Evolutionary conservation across 2,797 vertebrate genomes (phyloP).

Genomic region (Pteropus rufus): DNA sequence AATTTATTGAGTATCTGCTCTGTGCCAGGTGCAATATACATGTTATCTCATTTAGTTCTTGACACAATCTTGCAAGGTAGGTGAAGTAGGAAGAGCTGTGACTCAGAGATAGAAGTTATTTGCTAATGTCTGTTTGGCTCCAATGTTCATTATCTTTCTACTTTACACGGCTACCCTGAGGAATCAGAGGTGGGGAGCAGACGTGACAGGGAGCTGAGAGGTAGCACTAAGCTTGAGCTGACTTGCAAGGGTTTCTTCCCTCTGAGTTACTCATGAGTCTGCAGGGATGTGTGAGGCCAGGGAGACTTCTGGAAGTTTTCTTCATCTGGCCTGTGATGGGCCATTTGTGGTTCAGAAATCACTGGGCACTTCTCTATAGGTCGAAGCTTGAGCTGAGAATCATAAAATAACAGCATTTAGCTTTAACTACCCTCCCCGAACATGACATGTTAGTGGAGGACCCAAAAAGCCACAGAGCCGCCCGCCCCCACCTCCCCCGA

Average conservation of each 20-base stretch:
- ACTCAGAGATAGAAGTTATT: neutral
- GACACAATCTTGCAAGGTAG: neutral
- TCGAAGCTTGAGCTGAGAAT: neutral
- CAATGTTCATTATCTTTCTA: neutral
- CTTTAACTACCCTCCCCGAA: slow-evolving; percentile 53
- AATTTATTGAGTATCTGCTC: neutral
- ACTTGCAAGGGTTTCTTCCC: neutral
- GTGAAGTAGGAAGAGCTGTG: neutral
- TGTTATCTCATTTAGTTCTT: neutral
- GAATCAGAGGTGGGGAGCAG: neutral
- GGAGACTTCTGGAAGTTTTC: neutral
- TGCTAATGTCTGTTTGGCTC: neutral
- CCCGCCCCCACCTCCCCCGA: neutral
- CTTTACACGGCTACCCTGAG: neutral
- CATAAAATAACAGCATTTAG: neutral
- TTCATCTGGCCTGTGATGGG: neutral
- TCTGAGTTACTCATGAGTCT: neutral
- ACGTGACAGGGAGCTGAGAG: neutral
- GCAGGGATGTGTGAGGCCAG: neutral
- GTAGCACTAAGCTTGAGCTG: neutral
- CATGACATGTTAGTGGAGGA: slow-evolving; percentile 58
- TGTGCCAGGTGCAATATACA: fast-evolving
- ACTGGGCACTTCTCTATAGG: neutral
- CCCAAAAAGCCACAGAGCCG: slow-evolving; percentile 54
- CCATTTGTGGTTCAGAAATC: slow-evolving; percentile 10